phyloP scores from a whole-genome alignment of 2,888 invertebrate species.

The Orchesellides sinensis region DNA sequence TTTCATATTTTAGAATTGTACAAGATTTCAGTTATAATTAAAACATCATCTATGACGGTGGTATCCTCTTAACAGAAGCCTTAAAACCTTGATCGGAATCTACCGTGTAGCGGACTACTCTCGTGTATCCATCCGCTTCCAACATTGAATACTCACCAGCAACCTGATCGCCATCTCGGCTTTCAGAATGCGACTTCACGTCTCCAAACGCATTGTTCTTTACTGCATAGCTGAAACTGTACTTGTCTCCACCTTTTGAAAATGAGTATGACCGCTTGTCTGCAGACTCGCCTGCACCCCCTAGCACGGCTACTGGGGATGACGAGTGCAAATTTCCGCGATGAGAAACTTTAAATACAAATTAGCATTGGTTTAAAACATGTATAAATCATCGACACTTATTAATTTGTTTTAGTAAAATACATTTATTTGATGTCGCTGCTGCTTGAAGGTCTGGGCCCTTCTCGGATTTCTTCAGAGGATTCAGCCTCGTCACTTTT shows the following conservation, averaged over 20 bases:
- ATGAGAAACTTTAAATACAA: slow-evolving; percentile 46
- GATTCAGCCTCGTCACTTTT: background rate
- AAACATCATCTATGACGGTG: slow-evolving; percentile 44
- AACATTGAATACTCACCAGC: slow-evolving; percentile 64
- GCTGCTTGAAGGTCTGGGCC: slow-evolving; percentile 44
- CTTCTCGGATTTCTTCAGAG: slow-evolving; percentile 22
- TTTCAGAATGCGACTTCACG: slow-evolving; percentile 65
- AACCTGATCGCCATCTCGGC: slow-evolving; percentile 44
- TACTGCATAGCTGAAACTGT: slow-evolving; percentile 59
- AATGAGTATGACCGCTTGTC: slow-evolving; percentile 40
- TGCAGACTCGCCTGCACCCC: too few relatives aligned
- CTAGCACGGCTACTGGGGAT: background rate
- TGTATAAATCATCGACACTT: background rate
- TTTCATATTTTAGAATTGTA: background rate
- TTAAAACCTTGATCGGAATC: slow-evolving; percentile 60
- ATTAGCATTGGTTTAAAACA: background rate
- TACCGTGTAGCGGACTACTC: slow-evolving; percentile 56
- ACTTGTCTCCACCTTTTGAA: slow-evolving; percentile 43
- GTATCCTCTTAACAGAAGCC: slow-evolving; percentile 63
- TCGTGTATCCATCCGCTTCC: slow-evolving; percentile 63
- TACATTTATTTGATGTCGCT: slow-evolving; percentile 55
- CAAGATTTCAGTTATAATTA: background rate
- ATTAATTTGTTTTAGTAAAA: background rate
- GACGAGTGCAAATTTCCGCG: too few relatives aligned
- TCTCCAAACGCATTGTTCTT: slow-evolving; percentile 49